Base-by-base conservation (phyloP, 2,888 invertebrate genomes). In the Napeogenes sylphis region DNA sequence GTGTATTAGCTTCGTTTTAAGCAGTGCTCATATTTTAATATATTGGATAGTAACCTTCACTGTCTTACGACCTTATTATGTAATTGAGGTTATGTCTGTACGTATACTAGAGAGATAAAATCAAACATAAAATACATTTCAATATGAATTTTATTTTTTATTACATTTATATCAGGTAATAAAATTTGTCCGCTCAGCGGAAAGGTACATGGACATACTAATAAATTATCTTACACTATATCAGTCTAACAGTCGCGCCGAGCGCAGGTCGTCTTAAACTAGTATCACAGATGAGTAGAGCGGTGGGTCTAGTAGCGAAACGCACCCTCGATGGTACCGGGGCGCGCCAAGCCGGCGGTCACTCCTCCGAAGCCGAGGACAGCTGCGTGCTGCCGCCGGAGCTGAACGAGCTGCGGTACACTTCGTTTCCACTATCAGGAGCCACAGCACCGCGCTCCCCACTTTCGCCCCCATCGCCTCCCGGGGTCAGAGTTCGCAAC, bases 321-420 rank as follows among this genome's bases (percentile, higher is more conserved):
- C 76, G 87, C 67, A 85, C 87, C 81, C 85, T 85, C 77, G 78
- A 68, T 62, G 71, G 56, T 53, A 66, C 59, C 57, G 68, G 66
- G 54, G 71, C 75, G 59, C 75, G 73, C 69, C 74, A 53, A 47
- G 74, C 67, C 62, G 67, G 67, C 61, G 67, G 90, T 89, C 90
- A 90, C 84, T 92, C 92, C 77, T 92, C 93, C 75, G 93, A 92
- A 30, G 92, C 91, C 66, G 92, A 92, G 62, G 93, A 92, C 71
- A 92, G 90, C 82, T 92, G 92, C 60, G 92, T 92, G 81, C 93
- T 93, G 74, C 90, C 90, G 82, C 92, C 93, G 64, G 93, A 93
- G 76, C 93, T 93, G 83, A 93, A 93, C 65, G 93, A 93, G 72
- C 92, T 89, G 63, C 93, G 90, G 75, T 92, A 92, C 45, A 88